These are phyloP conservation scores for Apamea crenata DNA, from an alignment of 2,888 invertebrate species.

Conservation along the genomic window DNA sequence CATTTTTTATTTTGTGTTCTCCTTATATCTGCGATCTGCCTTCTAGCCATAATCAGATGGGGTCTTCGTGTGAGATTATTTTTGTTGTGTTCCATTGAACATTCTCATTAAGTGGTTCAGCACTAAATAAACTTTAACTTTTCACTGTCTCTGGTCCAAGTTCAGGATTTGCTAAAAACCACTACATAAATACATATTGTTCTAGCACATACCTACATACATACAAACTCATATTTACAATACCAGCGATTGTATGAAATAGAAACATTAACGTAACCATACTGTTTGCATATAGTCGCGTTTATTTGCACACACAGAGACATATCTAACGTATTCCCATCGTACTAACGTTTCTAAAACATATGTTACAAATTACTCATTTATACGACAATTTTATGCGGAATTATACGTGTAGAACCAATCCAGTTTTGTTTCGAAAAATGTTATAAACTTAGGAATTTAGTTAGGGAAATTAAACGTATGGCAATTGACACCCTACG, in stretches of 20 bases:
- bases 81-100: too few species aligned
- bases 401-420: background rate
- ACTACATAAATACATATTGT: constrained; percentile 11
- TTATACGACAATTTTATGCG: background rate
- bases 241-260: constrained; percentile 51
- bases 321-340: constrained; percentile 2
- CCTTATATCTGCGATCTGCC: too few species aligned
- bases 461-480: too few species aligned
- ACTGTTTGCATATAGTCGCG: constrained; percentile 59
- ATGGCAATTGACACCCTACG: too few species aligned
- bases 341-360: constrained; percentile 26
- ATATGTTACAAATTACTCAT: constrained; percentile 23
- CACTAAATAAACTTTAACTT: too few species aligned
- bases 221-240: constrained; percentile 35
- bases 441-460: background rate
- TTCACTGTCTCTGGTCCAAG: too few species aligned
- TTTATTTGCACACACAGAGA: constrained; percentile 58
- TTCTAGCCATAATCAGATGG: too few species aligned
- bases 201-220: background rate
- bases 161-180: too few species aligned
- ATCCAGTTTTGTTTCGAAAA: background rate
- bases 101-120: too few species aligned
- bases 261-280: constrained; percentile 67
- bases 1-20: too few species aligned
- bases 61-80: too few species aligned